A percentile compares a stretch with the other conserved stretches of the same genome.
phyloP scores from a whole-genome alignment of 1,140 invertebrate genomes.

The Micrasema minimum region DNA sequence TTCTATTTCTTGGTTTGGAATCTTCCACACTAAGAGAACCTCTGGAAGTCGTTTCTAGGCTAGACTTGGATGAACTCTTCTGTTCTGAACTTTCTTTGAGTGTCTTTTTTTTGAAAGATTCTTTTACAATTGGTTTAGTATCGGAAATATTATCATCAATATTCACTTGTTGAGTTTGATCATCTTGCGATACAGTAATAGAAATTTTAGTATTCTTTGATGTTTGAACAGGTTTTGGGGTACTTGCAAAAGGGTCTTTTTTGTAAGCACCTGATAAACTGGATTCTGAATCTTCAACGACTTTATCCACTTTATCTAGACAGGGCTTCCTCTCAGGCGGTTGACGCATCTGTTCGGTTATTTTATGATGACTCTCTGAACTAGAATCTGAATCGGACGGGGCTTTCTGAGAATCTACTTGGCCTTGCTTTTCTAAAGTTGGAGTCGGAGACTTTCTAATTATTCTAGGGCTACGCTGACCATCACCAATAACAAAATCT shows the following conservation, averaged over 20 bases:
- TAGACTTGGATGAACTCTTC: slow-evolving; percentile 65
- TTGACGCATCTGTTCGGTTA: slow-evolving; percentile 61
- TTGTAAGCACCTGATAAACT: slow-evolving; percentile 64
- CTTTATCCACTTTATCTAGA: slow-evolving; percentile 64
- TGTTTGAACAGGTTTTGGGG: slow-evolving; percentile 50
- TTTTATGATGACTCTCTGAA: slow-evolving; percentile 66
- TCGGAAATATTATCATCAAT: slow-evolving; percentile 65
- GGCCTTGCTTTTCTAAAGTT: slow-evolving; percentile 71
- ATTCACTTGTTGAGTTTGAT: slow-evolving; percentile 65
- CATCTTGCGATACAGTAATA: slow-evolving; percentile 66
- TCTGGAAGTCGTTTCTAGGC: slow-evolving; percentile 64
- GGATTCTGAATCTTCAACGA: slow-evolving; percentile 65
- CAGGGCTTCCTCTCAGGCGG: slow-evolving; percentile 59
- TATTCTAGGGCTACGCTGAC: slow-evolving; percentile 61
- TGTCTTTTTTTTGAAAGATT: slow-evolving; percentile 61
- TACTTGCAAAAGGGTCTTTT: slow-evolving; percentile 18
- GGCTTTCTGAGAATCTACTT: slow-evolving; percentile 67
- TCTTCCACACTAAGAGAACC: slow-evolving; percentile 66
- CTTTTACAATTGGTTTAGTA: slow-evolving; percentile 61
- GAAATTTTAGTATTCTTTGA: slow-evolving; percentile 65
- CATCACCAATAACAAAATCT: slow-evolving; percentile 61
- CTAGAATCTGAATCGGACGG: slow-evolving; percentile 67
- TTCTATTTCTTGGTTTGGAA: slow-evolving; percentile 61
- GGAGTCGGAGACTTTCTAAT: slow-evolving; percentile 69
- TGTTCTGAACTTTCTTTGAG: slow-evolving; percentile 62